Evolutionary conservation across 2,113 vertebrate species (phyloP).

Genomic region (Mobula hypostoma): DNA sequence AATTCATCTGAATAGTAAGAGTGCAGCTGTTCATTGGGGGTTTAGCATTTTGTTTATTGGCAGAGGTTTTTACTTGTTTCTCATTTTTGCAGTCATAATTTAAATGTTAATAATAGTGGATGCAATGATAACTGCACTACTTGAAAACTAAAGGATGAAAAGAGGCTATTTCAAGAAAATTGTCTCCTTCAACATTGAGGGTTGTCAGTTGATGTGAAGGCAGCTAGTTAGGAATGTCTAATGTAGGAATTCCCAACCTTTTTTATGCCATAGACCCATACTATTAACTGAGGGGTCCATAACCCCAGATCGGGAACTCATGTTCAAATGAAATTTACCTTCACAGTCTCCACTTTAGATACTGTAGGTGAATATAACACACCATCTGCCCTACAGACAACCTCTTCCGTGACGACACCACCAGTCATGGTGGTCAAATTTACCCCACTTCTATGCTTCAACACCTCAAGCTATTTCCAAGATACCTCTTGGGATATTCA

Average conservation of each 20-base stretch:
- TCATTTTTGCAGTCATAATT: not conserved
- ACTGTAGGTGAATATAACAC: not conserved
- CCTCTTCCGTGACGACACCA: not conserved
- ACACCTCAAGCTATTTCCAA: not conserved
- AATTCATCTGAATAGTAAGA: not conserved
- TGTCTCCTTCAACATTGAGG: not conserved
- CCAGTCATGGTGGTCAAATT: not conserved
- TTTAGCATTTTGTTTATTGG: not conserved
- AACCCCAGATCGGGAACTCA: too few relatives aligned
- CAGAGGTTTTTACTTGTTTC: not conserved
- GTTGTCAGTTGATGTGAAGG: not conserved
- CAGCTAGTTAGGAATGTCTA: not conserved
- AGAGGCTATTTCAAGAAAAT: not conserved
- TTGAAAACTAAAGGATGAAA: not conserved
- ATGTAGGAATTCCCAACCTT: too few relatives aligned
- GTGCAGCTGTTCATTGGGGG: not conserved
- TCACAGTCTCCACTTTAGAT: not conserved
- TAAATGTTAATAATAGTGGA: too few relatives aligned
- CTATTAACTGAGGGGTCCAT: too few relatives aligned
- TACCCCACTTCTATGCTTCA: not conserved
- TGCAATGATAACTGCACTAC: not conserved
- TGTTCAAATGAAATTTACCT: not conserved
- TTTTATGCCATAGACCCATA: too few relatives aligned
- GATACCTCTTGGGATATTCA: not conserved
- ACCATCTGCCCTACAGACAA: not conserved